Percentiles rank a stretch among this genome's conserved stretches.
Conservation (phyloP, 2,888 invertebrate species). For the Himalopsyche japonica region DNA sequence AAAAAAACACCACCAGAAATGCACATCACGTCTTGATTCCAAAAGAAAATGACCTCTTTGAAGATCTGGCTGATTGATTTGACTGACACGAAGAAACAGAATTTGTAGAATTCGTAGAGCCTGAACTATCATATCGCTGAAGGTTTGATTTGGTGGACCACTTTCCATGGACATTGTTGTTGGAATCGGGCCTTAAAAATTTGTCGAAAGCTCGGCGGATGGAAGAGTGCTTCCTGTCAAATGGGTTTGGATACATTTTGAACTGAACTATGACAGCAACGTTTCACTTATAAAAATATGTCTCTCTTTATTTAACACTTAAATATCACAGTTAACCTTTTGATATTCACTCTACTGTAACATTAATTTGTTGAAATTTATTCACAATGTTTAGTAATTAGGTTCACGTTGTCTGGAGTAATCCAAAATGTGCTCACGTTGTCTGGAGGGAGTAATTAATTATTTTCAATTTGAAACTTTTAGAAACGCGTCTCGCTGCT, state of each 20-base stretch:
- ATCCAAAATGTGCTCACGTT: not conserved
- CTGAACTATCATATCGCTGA: constrained; percentile 31
- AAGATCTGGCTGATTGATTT: not conserved
- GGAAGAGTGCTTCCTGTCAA: constrained; percentile 70
- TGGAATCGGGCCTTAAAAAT: constrained; percentile 60
- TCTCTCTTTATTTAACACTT: not conserved
- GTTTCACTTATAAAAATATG: not conserved
- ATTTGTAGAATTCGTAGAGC: constrained; percentile 15
- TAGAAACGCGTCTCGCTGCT: not conserved
- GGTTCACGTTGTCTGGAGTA: not conserved
- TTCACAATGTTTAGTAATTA: not conserved
- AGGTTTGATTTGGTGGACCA: constrained; percentile 18
- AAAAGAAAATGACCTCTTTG: constrained; percentile 26
- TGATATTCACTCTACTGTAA: not conserved
- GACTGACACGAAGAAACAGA: not conserved
- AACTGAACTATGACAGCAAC: not conserved
- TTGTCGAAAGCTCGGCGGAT: constrained; percentile 68
- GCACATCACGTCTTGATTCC: constrained; percentile 30
- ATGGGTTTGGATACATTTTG: constrained; percentile 70
- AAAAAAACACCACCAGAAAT: not conserved
- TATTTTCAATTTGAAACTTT: not conserved
- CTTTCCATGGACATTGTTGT: constrained; percentile 35
- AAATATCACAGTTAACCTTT: not conserved
- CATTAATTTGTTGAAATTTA: not conserved
- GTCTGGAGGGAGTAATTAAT: not conserved